Percentiles rank a stretch among this genome's conserved stretches.
Conservation (phyloP, 2,113 vertebrate genomes). For the Oryzias celebensis region DNA sequence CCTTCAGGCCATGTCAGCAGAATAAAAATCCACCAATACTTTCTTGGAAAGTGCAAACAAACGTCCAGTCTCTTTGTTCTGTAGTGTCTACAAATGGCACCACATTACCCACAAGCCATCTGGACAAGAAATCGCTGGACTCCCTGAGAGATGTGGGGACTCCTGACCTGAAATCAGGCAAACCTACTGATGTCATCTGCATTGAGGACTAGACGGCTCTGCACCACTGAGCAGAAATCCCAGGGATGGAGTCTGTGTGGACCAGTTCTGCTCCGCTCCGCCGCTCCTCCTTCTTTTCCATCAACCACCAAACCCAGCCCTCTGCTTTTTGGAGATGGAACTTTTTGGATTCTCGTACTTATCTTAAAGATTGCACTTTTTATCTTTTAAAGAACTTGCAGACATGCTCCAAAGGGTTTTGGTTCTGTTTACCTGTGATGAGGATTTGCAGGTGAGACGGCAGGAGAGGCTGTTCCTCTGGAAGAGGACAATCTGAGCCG, state of each 20-base stretch:
- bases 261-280: constrained; percentile 21
- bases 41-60: not conserved
- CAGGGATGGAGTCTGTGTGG: constrained; percentile 52
- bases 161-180: constrained; percentile 76
- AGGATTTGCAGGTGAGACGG: constrained; percentile 32
- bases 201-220: constrained; percentile 73
- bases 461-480: constrained; percentile 27
- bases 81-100: constrained; percentile 79
- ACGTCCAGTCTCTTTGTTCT: not conserved
- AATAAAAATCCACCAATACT: not conserved
- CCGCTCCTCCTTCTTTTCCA: constrained; percentile 30
- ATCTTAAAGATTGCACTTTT: constrained; percentile 76
- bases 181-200: constrained; percentile 73
- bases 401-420: constrained; percentile 56
- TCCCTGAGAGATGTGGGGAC: constrained; percentile 75
- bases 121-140: constrained; percentile 78
- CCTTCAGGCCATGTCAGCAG: not conserved
- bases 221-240: constrained; percentile 39
- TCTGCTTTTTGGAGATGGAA: constrained; percentile 33
- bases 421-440: constrained; percentile 46
- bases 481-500: constrained; percentile 28
- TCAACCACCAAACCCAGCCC: constrained; percentile 31
- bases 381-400: constrained; percentile 58
- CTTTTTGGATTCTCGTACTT: constrained; percentile 55
- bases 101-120: constrained; percentile 68